A percentile compares a stretch with the other conserved stretches of the same genome.
Evolutionary conservation across 1,140 invertebrate species (phyloP).

Genomic region (Dinothrombium tinctorium): DNA sequence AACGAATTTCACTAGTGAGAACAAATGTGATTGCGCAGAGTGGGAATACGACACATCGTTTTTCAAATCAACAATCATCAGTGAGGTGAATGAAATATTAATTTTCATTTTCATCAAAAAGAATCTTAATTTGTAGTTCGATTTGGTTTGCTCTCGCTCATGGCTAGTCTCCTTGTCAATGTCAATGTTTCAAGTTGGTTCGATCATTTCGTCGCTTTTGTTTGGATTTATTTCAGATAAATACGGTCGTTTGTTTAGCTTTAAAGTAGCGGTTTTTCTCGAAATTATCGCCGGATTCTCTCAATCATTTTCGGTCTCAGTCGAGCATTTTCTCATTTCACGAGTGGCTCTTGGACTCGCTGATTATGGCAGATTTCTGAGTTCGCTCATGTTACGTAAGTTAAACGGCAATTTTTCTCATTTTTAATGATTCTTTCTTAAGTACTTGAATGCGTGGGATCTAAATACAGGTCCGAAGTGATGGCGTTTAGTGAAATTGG

Average conservation of each 20-base stretch:
- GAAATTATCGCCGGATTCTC: slow-evolving; percentile 1
- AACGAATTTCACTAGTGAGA: no score
- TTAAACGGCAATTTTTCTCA: neutral
- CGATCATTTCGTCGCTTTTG: slow-evolving; percentile 47
- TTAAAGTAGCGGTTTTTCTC: neutral
- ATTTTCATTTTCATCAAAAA: no score
- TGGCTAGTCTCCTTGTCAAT: slow-evolving; percentile 43
- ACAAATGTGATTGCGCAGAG: slow-evolving; percentile 6
- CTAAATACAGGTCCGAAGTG: neutral
- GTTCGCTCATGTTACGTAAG: slow-evolving; percentile 2
- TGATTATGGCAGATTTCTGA: neutral
- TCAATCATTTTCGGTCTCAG: neutral
- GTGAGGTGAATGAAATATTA: slow-evolving; percentile 13
- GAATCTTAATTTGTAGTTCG: no score
- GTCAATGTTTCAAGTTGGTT: slow-evolving; percentile 55
- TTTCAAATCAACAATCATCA: slow-evolving; percentile 12
- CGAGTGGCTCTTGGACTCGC: neutral
- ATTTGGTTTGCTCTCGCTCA: slow-evolving; percentile 43
- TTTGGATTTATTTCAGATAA: slow-evolving; percentile 59
- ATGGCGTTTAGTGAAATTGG: neutral
- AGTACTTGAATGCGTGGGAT: slow-evolving; percentile 1
- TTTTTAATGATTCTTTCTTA: neutral
- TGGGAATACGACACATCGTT: slow-evolving; percentile 13
- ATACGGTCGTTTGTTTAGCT: slow-evolving; percentile 19
- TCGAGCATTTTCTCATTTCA: slow-evolving; percentile 3